These are phyloP conservation scores for Samia ricini DNA, from an alignment of 1,140 invertebrate genomes.

Conservation along the genomic window DNA sequence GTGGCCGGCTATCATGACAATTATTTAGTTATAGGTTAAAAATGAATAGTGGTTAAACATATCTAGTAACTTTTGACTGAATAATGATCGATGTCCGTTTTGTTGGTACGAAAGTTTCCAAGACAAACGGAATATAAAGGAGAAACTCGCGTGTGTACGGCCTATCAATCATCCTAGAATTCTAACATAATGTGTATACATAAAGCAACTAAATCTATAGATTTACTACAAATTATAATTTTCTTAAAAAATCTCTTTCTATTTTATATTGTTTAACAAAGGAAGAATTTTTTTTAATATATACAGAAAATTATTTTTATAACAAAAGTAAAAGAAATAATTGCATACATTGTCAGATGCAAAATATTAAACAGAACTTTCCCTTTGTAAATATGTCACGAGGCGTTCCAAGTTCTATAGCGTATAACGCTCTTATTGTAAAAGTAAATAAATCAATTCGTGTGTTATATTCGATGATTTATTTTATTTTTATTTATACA, in stretches of 20 bases:
- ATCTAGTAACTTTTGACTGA: neutral
- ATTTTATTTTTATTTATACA: too few species aligned
- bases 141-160: constrained; percentile 34
- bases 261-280: too few species aligned
- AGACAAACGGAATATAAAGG: constrained; percentile 43
- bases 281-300: neutral
- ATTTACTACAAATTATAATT: neutral
- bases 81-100: neutral
- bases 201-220: neutral
- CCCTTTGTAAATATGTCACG: neutral
- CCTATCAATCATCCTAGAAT: constrained; percentile 34
- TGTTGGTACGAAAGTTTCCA: constrained; percentile 5
- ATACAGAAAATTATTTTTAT: neutral
- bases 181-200: neutral
- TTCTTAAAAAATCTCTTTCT: neutral
- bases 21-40: too few species aligned
- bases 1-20: too few species aligned
- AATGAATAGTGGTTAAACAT: neutral
- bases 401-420: neutral
- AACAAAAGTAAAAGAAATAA: constrained; percentile 6
- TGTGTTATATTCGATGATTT: too few species aligned
- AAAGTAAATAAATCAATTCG: neutral
- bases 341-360: neutral
- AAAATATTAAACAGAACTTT: neutral
- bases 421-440: neutral